These are phyloP conservation scores for Peromyscus polionotus DNA, from an alignment of 2,113 vertebrate species.

Conservation along the genomic window DNA sequence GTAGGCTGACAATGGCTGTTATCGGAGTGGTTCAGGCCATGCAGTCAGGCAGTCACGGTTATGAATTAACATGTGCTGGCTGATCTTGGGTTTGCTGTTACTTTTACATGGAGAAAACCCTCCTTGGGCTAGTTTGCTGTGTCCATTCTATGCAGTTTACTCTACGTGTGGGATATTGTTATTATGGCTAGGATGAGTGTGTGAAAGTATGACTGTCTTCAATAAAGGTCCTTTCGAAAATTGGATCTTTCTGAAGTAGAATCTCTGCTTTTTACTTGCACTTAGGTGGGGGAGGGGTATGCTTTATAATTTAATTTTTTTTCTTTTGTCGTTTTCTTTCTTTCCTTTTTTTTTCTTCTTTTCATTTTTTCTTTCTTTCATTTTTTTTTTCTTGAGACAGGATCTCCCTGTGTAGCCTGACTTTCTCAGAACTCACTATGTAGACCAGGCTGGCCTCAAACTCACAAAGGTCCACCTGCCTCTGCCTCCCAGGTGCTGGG, in stretches of 20 bases:
- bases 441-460: neutral
- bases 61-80: neutral
- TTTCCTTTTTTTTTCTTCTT: neutral
- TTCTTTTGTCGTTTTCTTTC: neutral
- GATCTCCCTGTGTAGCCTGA: neutral
- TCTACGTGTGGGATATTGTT: neutral
- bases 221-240: neutral
- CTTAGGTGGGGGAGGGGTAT: neutral
- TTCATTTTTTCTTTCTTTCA: neutral
- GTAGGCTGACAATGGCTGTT: accelerated
- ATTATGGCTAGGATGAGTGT: neutral
- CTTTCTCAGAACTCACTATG: neutral
- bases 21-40: neutral
- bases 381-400: too few species aligned
- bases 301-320: neutral
- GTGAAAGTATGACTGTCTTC: neutral
- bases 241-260: neutral
- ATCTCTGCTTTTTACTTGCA: neutral
- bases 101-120: neutral
- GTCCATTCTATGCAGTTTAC: neutral
- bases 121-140: neutral
- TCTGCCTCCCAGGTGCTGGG: neutral
- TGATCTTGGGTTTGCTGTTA: neutral
- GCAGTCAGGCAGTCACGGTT: neutral
- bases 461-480: neutral